Conservation (phyloP, 2,797 vertebrate species). For the Garrulus glandarius region DNA sequence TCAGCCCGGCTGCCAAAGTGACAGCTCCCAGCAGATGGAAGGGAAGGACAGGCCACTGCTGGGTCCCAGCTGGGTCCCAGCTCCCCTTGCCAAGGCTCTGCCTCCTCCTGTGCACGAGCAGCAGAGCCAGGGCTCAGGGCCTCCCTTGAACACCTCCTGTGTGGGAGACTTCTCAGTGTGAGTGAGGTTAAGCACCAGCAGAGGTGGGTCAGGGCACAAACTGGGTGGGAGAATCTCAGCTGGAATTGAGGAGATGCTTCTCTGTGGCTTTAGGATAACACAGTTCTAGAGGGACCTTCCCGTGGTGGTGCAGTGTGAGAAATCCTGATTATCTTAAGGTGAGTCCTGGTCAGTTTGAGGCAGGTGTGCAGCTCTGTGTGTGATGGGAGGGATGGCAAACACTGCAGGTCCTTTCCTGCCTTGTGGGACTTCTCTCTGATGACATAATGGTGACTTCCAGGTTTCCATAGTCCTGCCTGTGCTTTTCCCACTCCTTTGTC, state of each 20-base stretch:
- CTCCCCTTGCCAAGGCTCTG: background rate
- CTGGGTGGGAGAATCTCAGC: background rate
- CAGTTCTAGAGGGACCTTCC: background rate
- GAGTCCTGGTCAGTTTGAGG: background rate
- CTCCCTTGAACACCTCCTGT: too few species aligned
- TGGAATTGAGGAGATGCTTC: background rate
- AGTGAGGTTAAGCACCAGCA: background rate
- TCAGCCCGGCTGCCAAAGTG: background rate
- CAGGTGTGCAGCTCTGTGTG: background rate
- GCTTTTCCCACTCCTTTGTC: background rate
- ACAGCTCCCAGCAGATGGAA: background rate
- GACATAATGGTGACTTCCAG: background rate
- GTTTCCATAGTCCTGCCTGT: background rate
- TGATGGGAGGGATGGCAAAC: background rate
- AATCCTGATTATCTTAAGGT: background rate
- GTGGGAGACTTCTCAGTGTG: background rate
- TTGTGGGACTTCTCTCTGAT: background rate
- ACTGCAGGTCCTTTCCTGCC: background rate
- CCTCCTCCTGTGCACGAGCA: background rate
- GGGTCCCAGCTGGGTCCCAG: background rate
- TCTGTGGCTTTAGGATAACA: background rate
- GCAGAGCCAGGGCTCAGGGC: background rate
- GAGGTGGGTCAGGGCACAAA: background rate
- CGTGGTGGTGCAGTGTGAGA: background rate
- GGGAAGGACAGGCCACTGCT: background rate